Evolutionary conservation across 2,888 invertebrate genomes (phyloP).

Genomic region (Apodemia mormo): DNA sequence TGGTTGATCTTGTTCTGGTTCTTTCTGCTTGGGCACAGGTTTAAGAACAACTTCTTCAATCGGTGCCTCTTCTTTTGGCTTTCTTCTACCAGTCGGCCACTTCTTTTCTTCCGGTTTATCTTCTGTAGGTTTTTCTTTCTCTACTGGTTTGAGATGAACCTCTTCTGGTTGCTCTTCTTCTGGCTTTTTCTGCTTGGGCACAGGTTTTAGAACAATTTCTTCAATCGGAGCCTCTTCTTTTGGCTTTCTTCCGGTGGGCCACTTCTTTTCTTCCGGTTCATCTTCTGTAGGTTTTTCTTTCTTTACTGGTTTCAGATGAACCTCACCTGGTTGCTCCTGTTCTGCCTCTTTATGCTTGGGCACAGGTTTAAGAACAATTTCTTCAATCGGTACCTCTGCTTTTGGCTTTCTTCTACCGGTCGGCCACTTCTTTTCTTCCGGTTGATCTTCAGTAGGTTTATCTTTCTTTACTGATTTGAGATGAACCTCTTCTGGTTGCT

Average conservation of each 20-base stretch:
- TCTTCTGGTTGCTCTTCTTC: conserved; percentile 51
- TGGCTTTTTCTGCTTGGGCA: conserved; percentile 44
- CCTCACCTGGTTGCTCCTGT: too few species aligned
- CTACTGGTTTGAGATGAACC: conserved; percentile 40
- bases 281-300: too few species aligned
- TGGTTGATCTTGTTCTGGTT: conserved; percentile 37
- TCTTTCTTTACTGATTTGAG: too few species aligned
- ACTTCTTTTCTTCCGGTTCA: too few species aligned
- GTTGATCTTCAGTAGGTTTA: too few species aligned
- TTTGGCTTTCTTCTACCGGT: too few species aligned
- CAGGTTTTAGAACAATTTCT: conserved; percentile 52
- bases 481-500: too few species aligned
- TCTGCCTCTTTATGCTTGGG: too few species aligned
- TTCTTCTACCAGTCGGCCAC: conserved; percentile 23
- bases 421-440: too few species aligned
- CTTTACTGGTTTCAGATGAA: too few species aligned
- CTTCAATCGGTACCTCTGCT: too few species aligned
- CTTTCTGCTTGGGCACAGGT: conserved; percentile 54
- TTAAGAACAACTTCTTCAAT: conserved; percentile 53
- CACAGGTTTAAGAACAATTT: too few species aligned
- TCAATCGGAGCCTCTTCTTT: conserved; percentile 50
- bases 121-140: conserved; percentile 39
- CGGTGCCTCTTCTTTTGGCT: conserved; percentile 46
- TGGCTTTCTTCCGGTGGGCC: conserved; percentile 29
- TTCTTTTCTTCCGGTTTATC: conserved; percentile 62